A percentile compares a stretch with the other conserved stretches of the same genome.
Conservation (phyloP, 2,888 invertebrate species). For the Apodemia duryi region DNA sequence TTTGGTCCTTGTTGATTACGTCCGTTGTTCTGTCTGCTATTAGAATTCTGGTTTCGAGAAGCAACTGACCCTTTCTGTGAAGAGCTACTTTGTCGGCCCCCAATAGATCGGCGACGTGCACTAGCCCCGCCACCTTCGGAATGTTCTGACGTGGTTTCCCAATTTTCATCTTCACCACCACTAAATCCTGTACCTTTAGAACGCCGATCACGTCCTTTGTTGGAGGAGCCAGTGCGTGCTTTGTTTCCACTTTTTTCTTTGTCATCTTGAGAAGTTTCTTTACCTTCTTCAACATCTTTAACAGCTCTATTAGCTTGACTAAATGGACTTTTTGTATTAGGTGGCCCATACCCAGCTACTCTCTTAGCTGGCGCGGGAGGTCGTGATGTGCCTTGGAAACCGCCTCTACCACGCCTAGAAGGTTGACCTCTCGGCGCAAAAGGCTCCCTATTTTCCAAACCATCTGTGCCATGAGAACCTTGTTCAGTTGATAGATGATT, state of each 20-base stretch:
- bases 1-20: conserved; percentile 52
- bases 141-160: conserved; percentile 92
- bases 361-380: conserved; percentile 78
- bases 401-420: conserved; percentile 89
- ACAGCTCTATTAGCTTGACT: conserved; percentile 68
- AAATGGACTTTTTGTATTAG: conserved; percentile 88
- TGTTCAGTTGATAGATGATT: conserved; percentile 45
- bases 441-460: conserved; percentile 81
- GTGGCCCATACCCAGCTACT: conserved; percentile 89
- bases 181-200: conserved; percentile 56
- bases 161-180: conserved; percentile 81
- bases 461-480: conserved; percentile 41
- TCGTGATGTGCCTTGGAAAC: conserved; percentile 64
- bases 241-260: conserved; percentile 81
- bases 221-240: conserved; percentile 83
- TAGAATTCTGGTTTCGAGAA: conserved; percentile 53
- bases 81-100: conserved; percentile 48
- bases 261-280: conserved; percentile 74
- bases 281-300: conserved; percentile 59
- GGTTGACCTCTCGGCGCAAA: conserved; percentile 94
- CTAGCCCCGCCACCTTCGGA: conserved; percentile 79
- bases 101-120: conserved; percentile 51
- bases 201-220: conserved; percentile 69
- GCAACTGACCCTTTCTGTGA: conserved; percentile 52
- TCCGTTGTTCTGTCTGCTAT: conserved; percentile 53